A percentile compares a stretch with the other conserved stretches of the same genome.
Conservation (phyloP, 2,797 vertebrate species). For the Centroberyx gerrardi region DNA sequence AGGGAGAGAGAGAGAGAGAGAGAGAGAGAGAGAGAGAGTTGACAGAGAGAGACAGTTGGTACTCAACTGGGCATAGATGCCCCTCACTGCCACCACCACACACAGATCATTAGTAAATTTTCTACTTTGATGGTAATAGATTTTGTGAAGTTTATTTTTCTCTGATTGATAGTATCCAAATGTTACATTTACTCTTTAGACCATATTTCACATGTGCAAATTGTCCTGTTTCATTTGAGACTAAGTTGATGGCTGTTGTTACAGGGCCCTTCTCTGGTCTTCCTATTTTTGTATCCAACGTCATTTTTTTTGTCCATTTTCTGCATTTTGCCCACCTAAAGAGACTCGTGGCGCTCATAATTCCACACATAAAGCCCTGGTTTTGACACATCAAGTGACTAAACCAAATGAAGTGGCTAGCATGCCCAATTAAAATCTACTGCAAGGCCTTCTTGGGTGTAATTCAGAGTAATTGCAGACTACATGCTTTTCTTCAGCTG, state of each 20-base stretch:
- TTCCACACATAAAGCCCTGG: conserved; percentile 43
- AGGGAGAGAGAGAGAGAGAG: neutral
- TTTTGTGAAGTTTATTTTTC: neutral
- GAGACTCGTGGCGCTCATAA: conserved; percentile 3
- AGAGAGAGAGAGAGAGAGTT: neutral
- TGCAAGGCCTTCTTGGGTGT: conserved; percentile 58
- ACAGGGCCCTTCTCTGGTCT: neutral
- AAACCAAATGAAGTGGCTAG: conserved; percentile 53
- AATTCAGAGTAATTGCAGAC: conserved; percentile 77
- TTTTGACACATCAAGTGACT: conserved; percentile 51
- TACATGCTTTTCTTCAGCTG: conserved; percentile 62
- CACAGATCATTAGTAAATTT: neutral
- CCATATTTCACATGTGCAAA: neutral
- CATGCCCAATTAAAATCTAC: conserved; percentile 55
- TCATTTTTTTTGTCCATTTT: conserved; percentile 20
- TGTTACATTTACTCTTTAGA: neutral
- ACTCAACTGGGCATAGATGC: neutral
- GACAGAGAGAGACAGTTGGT: neutral
- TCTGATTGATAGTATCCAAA: neutral
- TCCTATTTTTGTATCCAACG: conserved; percentile 11
- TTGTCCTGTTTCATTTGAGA: neutral
- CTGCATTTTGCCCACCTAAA: conserved; percentile 3
- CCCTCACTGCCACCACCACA: neutral
- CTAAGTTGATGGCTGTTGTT: neutral
- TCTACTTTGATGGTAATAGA: neutral